Conservation (phyloP, 2,113 vertebrate genomes). For the Stegostoma tigrinum region DNA sequence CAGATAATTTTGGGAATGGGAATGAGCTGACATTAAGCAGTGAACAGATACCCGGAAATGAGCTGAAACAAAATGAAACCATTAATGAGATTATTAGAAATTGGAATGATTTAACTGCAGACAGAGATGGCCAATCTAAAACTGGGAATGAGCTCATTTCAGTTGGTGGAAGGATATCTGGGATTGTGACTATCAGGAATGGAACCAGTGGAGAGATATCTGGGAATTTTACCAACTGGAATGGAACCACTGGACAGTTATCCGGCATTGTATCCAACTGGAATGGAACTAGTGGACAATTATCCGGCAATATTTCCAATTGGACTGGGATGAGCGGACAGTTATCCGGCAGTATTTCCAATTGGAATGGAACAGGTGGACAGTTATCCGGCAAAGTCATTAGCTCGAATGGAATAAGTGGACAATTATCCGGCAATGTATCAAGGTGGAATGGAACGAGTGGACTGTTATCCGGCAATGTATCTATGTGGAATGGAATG, state of each 20-base stretch:
- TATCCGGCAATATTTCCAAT: neutral
- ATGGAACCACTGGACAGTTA: neutral
- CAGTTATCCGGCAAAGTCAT: too few species aligned
- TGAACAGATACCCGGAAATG: neutral
- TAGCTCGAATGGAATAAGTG: too few species aligned
- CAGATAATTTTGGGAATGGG: too few species aligned
- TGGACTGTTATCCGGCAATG: too few species aligned
- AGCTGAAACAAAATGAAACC: too few species aligned
- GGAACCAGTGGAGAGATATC: neutral
- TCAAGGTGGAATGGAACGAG: too few species aligned
- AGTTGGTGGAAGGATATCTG: neutral
- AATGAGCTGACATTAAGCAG: too few species aligned
- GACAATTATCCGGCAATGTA: too few species aligned
- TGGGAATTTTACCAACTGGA: too few species aligned
- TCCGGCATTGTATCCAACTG: neutral
- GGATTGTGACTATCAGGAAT: neutral
- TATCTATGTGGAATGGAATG: too few species aligned
- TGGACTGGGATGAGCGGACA: neutral
- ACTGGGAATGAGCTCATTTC: neutral
- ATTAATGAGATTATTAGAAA: neutral
- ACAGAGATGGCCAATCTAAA: neutral
- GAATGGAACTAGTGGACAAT: neutral
- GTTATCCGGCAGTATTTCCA: too few species aligned
- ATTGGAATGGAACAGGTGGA: too few species aligned
- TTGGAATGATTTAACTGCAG: neutral